Evolutionary conservation across 2,113 vertebrate species (phyloP).

Genomic region (Microcebus ravelobensis): DNA sequence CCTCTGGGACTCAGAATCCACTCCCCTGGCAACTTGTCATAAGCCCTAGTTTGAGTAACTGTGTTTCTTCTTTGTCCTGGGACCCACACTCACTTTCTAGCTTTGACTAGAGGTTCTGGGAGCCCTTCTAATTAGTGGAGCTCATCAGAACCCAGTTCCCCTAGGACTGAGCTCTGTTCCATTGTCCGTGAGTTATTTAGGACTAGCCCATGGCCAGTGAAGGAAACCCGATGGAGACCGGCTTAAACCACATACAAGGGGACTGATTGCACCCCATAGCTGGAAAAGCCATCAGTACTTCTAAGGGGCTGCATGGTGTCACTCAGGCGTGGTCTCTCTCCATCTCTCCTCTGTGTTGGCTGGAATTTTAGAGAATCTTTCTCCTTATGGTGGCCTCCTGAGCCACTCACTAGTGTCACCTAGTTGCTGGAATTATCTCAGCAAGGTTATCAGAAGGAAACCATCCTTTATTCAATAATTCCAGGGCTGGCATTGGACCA

Average conservation of each 20-base stretch:
- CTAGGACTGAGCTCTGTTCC: not conserved
- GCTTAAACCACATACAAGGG: not conserved
- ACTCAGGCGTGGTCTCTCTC: not conserved
- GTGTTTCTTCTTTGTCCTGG: not conserved
- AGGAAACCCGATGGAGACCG: not conserved
- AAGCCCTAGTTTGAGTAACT: not conserved
- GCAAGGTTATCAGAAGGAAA: not conserved
- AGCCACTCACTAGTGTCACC: not conserved
- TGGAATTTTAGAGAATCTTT: not conserved
- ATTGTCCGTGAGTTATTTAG: not conserved
- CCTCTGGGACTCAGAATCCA: too few species aligned
- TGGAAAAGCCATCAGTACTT: accelerated
- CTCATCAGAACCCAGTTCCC: not conserved
- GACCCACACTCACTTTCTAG: accelerated
- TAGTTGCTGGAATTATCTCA: not conserved
- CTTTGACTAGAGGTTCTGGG: not conserved
- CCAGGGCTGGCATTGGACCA: too few species aligned
- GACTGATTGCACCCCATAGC: not conserved
- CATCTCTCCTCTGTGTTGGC: accelerated
- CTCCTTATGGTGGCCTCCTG: not conserved
- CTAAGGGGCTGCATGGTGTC: accelerated
- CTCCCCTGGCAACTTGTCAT: too few species aligned
- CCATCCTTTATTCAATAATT: not conserved
- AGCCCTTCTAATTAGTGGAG: not conserved
- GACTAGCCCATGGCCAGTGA: not conserved